Conservation (phyloP, 2,113 vertebrate genomes). For the Poicephalus gulielmi region DNA sequence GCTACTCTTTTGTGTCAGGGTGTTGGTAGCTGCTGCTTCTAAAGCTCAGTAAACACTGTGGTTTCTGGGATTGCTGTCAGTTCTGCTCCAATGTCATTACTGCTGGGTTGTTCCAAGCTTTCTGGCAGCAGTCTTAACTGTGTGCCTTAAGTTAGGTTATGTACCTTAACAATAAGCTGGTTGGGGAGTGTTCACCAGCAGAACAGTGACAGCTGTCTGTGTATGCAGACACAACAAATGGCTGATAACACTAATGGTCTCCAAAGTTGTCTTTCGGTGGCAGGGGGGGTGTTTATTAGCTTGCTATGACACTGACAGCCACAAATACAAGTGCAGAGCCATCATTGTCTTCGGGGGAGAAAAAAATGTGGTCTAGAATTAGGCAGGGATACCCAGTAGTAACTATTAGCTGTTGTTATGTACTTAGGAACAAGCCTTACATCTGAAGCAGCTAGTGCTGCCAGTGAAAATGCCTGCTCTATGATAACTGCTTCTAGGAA, state of each 20-base stretch:
- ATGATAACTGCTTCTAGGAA: neutral
- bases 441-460: neutral
- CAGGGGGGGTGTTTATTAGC: neutral
- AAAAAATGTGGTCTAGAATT: neutral
- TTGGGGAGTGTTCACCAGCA: neutral
- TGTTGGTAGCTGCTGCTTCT: neutral
- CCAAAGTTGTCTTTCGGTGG: neutral
- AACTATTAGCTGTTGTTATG: neutral
- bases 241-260: neutral
- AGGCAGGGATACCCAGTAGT: neutral
- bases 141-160: neutral
- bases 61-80: neutral
- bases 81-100: neutral
- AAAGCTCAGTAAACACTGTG: neutral
- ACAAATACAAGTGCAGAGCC: neutral
- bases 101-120: neutral
- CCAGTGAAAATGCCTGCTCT: neutral
- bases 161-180: neutral
- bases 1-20: neutral
- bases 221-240: neutral
- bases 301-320: neutral
- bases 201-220: neutral
- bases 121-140: neutral
- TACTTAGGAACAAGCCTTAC: neutral
- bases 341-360: fast-evolving